A percentile compares a stretch with the other conserved stretches of the same genome.
Evolutionary conservation across 2,113 vertebrate species (phyloP).

Genomic region (Seriola aureovittata): DNA sequence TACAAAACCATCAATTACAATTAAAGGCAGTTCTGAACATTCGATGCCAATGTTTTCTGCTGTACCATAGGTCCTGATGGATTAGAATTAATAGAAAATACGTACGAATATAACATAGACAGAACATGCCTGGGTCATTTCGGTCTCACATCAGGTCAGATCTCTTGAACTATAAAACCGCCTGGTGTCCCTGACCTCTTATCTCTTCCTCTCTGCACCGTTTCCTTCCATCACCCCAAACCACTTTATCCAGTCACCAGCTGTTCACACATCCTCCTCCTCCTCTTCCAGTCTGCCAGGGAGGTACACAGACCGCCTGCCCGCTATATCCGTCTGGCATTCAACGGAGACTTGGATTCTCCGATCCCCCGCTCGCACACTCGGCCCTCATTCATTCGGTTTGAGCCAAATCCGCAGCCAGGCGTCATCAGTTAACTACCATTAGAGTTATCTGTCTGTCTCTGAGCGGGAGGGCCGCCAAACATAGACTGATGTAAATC

Average conservation of each 20-base stretch:
- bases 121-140: not conserved
- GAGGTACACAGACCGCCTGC: constrained; percentile 40
- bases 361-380: constrained; percentile 27
- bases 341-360: constrained; percentile 41
- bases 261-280: constrained; percentile 58
- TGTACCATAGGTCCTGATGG: not conserved
- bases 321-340: constrained; percentile 51
- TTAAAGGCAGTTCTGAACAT: no score
- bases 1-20: not conserved
- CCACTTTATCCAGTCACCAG: constrained; percentile 46
- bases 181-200: constrained; percentile 18
- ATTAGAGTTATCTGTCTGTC: constrained; percentile 42
- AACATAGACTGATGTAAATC: constrained; percentile 56
- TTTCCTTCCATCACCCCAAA: constrained; percentile 25
- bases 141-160: not conserved
- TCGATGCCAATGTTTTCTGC: no score
- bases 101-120: not conserved
- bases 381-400: constrained; percentile 49
- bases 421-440: constrained; percentile 53
- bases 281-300: constrained; percentile 37
- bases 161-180: not conserved
- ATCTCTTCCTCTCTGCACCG: constrained; percentile 5
- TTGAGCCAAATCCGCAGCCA: constrained; percentile 45
- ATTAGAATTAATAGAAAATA: constrained; percentile 8
- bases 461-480: constrained; percentile 24